Evolutionary conservation across 2,797 vertebrate genomes (phyloP).

Genomic region (Pipistrellus kuhlii): DNA sequence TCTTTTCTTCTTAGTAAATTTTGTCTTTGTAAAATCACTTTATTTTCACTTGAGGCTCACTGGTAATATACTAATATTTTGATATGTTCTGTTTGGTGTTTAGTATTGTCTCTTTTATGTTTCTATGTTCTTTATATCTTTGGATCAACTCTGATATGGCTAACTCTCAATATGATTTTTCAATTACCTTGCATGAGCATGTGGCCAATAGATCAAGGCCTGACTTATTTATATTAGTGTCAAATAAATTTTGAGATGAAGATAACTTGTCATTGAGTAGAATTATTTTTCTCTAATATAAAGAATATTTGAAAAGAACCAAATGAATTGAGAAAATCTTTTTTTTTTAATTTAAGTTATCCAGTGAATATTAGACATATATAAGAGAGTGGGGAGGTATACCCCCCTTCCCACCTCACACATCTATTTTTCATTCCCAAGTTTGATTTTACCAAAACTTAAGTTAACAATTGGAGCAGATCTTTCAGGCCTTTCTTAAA

Average conservation of each 20-base stretch:
- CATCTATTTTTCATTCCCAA: neutral
- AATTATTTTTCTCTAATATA: neutral
- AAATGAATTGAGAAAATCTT: neutral
- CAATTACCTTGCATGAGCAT: neutral
- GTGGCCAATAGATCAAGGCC: neutral
- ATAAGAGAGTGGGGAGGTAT: neutral
- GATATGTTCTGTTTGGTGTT: conserved; percentile 36
- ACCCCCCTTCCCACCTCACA: accelerated
- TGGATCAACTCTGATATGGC: neutral
- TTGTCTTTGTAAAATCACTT: conserved; percentile 23
- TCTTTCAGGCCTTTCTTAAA: neutral
- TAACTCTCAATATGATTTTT: conserved; percentile 43
- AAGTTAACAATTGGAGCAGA: neutral
- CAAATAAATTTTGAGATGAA: neutral
- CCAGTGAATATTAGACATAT: neutral
- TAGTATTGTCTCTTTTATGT: neutral
- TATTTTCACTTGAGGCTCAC: neutral
- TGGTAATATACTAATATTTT: neutral
- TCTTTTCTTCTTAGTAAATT: neutral
- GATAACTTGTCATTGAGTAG: conserved; percentile 29
- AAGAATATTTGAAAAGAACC: neutral
- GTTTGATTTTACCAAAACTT: neutral
- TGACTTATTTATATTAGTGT: neutral
- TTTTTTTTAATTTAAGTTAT: neutral
- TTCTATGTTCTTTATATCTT: conserved; percentile 54